These are phyloP conservation scores for Drosophila austrosaltans DNA, from an alignment of 2,888 invertebrate genomes.

Conservation along the genomic window DNA sequence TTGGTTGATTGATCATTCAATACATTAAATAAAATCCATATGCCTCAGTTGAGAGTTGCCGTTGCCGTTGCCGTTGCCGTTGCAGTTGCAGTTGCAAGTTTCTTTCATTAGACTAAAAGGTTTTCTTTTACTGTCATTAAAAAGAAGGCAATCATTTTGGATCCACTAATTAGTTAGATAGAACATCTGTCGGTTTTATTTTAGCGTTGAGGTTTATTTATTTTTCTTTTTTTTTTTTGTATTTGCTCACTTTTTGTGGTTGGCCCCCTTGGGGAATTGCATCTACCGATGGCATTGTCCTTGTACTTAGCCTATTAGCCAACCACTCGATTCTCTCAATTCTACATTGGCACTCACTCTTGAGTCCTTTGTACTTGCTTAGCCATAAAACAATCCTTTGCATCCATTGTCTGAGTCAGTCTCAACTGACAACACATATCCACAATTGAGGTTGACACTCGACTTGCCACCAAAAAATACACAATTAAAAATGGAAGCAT, in stretches of 20 bases:
- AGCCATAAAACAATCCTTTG: slow-evolving; percentile 49
- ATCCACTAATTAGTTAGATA: slow-evolving; percentile 58
- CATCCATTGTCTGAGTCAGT: neutral
- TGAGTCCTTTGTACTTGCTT: slow-evolving; percentile 67
- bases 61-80: neutral
- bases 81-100: neutral
- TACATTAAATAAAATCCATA: neutral
- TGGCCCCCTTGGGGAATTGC: slow-evolving; percentile 51
- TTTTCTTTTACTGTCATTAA: slow-evolving; percentile 30
- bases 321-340: slow-evolving; percentile 34
- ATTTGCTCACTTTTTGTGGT: slow-evolving; percentile 60
- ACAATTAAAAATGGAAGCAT: neutral
- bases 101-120: slow-evolving; percentile 72
- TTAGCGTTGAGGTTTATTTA: neutral
- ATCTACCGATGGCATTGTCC: slow-evolving; percentile 21
- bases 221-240: slow-evolving; percentile 38
- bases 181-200: slow-evolving; percentile 48
- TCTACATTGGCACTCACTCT: neutral
- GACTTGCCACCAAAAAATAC: neutral
- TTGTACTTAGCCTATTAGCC: slow-evolving; percentile 57
- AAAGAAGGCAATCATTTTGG: slow-evolving; percentile 15
- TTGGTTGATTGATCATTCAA: slow-evolving; percentile 59
- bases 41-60: neutral
- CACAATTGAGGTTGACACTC: slow-evolving; percentile 10
- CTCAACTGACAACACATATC: neutral